Percentiles rank a stretch among this genome's conserved stretches.
These are phyloP conservation scores for Drosophila dunni DNA, from an alignment of 1,140 invertebrate species.

Conservation along the genomic window DNA sequence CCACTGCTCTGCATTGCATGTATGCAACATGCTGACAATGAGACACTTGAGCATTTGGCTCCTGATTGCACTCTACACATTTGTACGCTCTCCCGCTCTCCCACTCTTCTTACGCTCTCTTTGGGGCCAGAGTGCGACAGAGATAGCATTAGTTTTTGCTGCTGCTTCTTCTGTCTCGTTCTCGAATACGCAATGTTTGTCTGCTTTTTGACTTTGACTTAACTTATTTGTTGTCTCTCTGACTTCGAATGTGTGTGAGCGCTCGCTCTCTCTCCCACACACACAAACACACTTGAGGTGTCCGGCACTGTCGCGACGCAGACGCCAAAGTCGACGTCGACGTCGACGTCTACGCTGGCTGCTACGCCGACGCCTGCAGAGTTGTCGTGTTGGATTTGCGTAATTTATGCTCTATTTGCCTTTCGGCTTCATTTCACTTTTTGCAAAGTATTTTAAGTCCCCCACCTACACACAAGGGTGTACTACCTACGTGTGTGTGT, in stretches of 20 bases:
- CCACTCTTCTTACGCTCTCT: conserved; percentile 5
- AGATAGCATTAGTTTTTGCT: neutral
- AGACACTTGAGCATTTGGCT: conserved; percentile 79
- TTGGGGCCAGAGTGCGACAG: conserved; percentile 23
- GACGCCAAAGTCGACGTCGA: conserved; percentile 15
- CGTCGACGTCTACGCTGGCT: conserved; percentile 22
- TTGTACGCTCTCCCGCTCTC: too few species aligned
- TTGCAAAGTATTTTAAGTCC: conserved; percentile 57
- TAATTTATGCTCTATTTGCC: conserved; percentile 84
- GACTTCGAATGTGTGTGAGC: conserved; percentile 33
- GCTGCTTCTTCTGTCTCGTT: conserved; percentile 12
- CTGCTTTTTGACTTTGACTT: conserved; percentile 79
- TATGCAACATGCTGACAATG: conserved; percentile 78
- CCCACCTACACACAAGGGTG: conserved; percentile 4
- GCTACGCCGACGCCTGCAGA: conserved; percentile 38
- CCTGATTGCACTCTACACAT: conserved; percentile 72
- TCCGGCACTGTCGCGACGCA: conserved; percentile 24
- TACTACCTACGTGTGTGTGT: too few species aligned
- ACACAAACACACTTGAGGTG: conserved; percentile 22
- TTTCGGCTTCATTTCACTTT: conserved; percentile 81
- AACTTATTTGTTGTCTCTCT: conserved; percentile 75
- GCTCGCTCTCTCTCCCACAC: conserved; percentile 25
- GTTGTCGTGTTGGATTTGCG: conserved; percentile 81
- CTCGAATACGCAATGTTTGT: conserved; percentile 49
- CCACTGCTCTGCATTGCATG: neutral